Evolutionary conservation across 2,113 vertebrate genomes (phyloP).

Genomic region (Otolemur garnettii): DNA sequence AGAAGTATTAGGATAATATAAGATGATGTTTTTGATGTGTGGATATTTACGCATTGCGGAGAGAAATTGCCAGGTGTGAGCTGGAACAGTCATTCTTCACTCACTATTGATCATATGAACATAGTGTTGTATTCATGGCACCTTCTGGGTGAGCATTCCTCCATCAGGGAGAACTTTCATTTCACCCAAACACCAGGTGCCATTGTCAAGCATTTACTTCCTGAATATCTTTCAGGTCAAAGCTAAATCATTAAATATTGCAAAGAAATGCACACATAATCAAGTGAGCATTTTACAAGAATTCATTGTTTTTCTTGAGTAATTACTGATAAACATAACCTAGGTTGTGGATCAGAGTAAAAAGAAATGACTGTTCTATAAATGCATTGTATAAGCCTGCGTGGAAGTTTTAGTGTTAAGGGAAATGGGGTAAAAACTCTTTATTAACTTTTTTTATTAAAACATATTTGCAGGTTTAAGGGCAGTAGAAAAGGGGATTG

Average conservation of each 20-base stretch:
- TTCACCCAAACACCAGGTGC: neutral
- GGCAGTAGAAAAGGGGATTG: neutral
- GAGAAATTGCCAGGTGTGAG: neutral
- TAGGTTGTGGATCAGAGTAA: conserved; percentile 32
- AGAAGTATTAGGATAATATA: neutral
- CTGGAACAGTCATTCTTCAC: neutral
- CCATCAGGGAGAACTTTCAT: neutral
- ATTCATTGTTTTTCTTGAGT: conserved; percentile 47
- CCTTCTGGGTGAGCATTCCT: neutral
- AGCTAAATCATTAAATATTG: conserved; percentile 34
- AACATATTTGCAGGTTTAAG: neutral
- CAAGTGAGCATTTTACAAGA: neutral
- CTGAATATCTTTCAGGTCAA: conserved; percentile 36
- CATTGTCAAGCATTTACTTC: conserved; percentile 40
- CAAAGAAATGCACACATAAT: conserved; percentile 24
- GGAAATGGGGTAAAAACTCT: neutral
- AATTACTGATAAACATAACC: conserved; percentile 22
- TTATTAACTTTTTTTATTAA: conserved; percentile 11
- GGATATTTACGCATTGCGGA: neutral
- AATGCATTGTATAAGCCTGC: neutral
- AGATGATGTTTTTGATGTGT: neutral
- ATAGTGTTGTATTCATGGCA: neutral
- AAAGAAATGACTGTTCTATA: conserved; percentile 43
- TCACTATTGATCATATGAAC: neutral
- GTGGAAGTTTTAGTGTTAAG: neutral